phyloP scores from a whole-genome alignment of 2,113 vertebrate species.

The Austrofundulus limnaeus region DNA sequence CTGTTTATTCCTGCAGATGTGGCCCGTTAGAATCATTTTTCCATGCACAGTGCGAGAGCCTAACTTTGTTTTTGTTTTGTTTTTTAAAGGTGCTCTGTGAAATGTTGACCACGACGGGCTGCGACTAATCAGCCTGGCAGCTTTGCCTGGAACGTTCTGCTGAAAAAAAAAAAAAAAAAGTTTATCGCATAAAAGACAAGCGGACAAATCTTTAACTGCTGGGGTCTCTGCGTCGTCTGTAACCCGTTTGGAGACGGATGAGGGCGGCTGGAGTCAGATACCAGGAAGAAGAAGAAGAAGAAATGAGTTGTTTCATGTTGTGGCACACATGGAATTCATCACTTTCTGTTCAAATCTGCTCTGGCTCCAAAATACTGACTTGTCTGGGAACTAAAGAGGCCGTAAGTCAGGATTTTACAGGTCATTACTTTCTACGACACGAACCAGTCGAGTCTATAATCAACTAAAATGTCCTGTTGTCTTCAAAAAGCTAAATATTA shows the following conservation, averaged over 20 bases:
- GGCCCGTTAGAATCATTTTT: conserved; percentile 14
- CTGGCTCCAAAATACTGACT: background rate
- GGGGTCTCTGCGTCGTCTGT: conserved; percentile 26
- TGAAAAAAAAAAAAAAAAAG: conserved; percentile 22
- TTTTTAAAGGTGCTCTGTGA: conserved; percentile 4
- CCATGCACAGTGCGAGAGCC: background rate
- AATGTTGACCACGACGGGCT: conserved; percentile 22
- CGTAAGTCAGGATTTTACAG: conserved; percentile 10
- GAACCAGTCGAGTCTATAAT: background rate
- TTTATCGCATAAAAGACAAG: conserved; percentile 51
- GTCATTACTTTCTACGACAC: background rate
- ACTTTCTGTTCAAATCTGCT: conserved; percentile 8
- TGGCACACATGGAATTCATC: conserved; percentile 57
- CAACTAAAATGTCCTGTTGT: too few relatives aligned
- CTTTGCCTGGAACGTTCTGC: too few relatives aligned
- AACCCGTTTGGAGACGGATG: conserved; percentile 43
- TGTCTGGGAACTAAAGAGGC: conserved; percentile 11
- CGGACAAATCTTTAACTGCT: conserved; percentile 28
- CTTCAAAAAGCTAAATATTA: too few relatives aligned
- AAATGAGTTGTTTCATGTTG: conserved; percentile 15
- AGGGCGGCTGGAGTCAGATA: conserved; percentile 39
- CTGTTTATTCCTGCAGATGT: conserved; percentile 13
- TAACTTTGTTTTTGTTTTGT: conserved; percentile 6
- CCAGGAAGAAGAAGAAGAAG: conserved; percentile 10
- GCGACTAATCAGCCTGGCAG: conserved; percentile 30